These are phyloP conservation scores for Psilopogon haemacephalus DNA, from an alignment of 2,113 vertebrate species.

Conservation along the genomic window DNA sequence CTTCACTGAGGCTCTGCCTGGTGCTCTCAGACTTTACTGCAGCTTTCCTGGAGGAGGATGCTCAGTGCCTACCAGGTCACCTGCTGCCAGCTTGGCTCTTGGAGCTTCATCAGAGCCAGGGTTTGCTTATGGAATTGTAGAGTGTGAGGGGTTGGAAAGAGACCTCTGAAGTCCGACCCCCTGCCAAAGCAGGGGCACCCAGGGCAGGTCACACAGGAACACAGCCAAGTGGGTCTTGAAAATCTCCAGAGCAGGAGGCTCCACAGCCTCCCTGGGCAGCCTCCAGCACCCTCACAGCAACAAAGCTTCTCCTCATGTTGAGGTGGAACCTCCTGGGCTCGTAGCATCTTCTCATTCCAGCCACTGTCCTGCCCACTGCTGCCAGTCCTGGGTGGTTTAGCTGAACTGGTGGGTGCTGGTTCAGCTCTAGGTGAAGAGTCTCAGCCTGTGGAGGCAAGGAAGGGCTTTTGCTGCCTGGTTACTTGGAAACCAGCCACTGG, in stretches of 20 bases:
- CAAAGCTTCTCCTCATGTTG: no score
- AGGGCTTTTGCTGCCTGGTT: neutral
- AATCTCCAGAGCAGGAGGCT: no score
- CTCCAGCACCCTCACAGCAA: no score
- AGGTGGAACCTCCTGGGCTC: no score
- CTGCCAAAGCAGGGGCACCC: no score
- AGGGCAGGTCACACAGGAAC: no score
- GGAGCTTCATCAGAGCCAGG: accelerated
- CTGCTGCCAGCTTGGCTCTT: neutral
- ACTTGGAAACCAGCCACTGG: neutral
- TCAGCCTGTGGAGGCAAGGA: accelerated
- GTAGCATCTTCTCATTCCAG: accelerated
- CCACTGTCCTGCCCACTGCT: accelerated
- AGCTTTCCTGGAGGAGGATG: neutral
- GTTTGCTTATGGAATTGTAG: no score
- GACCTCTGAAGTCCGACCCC: no score
- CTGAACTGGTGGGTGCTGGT: neutral
- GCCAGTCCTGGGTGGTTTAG: accelerated
- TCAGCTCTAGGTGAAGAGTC: neutral
- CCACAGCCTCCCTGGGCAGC: no score
- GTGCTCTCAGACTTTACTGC: neutral
- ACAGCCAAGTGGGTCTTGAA: no score
- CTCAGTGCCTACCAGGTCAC: neutral
- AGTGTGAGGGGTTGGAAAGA: no score
- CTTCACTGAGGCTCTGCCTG: accelerated